A percentile compares a stretch with the other conserved stretches of the same genome.
These are phyloP conservation scores for Gadus chalcogrammus DNA, from an alignment of 2,113 vertebrate species.

Conservation along the genomic window DNA sequence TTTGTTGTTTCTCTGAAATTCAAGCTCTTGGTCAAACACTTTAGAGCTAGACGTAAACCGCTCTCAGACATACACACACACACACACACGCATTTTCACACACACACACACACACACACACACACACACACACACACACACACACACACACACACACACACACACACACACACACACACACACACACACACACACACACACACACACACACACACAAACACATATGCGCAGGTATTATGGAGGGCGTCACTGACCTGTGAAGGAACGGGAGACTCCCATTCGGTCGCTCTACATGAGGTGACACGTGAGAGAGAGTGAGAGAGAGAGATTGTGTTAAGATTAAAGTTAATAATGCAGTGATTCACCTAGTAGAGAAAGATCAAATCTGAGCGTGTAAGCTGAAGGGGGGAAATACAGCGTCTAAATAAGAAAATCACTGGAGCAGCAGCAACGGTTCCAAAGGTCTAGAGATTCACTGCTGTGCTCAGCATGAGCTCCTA, in stretches of 20 bases:
- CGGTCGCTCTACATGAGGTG: slow-evolving; percentile 54
- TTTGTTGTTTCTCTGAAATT: slow-evolving; percentile 36
- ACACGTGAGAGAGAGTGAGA: slow-evolving; percentile 41
- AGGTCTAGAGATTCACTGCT: slow-evolving; percentile 25
- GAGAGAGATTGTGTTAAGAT: slow-evolving; percentile 28
- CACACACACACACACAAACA: slow-evolving; percentile 11
- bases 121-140: slow-evolving; percentile 7
- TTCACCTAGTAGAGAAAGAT: slow-evolving; percentile 22
- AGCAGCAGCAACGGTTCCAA: slow-evolving; percentile 35
- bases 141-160: slow-evolving; percentile 11
- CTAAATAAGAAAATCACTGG: neutral
- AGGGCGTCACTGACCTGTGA: slow-evolving; percentile 67
- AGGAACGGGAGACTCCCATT: slow-evolving; percentile 50
- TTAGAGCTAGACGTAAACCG: slow-evolving; percentile 8
- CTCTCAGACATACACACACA: slow-evolving; percentile 3
- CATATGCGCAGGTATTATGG: slow-evolving; percentile 48
- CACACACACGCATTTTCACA: slow-evolving; percentile 1
- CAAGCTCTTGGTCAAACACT: slow-evolving; percentile 39
- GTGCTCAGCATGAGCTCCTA: slow-evolving; percentile 60
- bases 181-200: slow-evolving; percentile 11
- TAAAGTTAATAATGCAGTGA: slow-evolving; percentile 42
- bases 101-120: slow-evolving; percentile 13
- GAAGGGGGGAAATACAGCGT: neutral
- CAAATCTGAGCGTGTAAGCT: neutral
- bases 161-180: slow-evolving; percentile 7